Evolutionary conservation across 2,888 invertebrate genomes (phyloP).

Genomic region (Mimas tiliae): DNA sequence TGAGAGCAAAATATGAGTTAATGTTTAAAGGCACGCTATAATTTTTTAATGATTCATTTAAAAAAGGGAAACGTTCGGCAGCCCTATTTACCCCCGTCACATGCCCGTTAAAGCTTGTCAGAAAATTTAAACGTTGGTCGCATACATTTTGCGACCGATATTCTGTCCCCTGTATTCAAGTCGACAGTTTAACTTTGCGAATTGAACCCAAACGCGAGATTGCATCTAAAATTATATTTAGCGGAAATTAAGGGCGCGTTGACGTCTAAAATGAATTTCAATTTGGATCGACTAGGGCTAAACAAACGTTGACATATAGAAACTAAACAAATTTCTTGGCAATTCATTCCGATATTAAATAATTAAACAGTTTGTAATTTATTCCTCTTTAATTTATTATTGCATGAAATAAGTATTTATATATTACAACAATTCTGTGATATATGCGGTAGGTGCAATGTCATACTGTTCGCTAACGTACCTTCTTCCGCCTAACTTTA

Average conservation of each 20-base stretch:
- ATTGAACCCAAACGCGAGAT: slow-evolving; percentile 72
- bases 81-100: slow-evolving; percentile 19
- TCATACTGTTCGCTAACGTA: neutral
- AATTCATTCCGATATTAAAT: slow-evolving; percentile 12
- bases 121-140: slow-evolving; percentile 16
- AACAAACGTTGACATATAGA: slow-evolving; percentile 45
- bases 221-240: slow-evolving; percentile 77
- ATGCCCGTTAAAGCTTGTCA: slow-evolving; percentile 14
- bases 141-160: slow-evolving; percentile 22
- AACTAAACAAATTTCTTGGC: slow-evolving; percentile 10
- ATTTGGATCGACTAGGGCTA: slow-evolving; percentile 69
- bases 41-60: slow-evolving; percentile 19
- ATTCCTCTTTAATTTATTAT: too few species aligned
- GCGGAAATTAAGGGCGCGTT: slow-evolving; percentile 76
- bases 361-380: neutral
- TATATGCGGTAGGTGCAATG: too few species aligned
- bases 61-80: slow-evolving; percentile 17
- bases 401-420: too few species aligned
- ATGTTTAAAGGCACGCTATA: slow-evolving; percentile 10
- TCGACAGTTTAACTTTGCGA: slow-evolving; percentile 47
- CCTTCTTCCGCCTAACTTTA: too few species aligned
- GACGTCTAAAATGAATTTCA: slow-evolving; percentile 76
- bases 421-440: too few species aligned
- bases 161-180: slow-evolving; percentile 36
- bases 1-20: slow-evolving; percentile 11